These are phyloP conservation scores for Oasisia sp. DNA, from an alignment of 2,888 invertebrate species.

Conservation along the genomic window DNA sequence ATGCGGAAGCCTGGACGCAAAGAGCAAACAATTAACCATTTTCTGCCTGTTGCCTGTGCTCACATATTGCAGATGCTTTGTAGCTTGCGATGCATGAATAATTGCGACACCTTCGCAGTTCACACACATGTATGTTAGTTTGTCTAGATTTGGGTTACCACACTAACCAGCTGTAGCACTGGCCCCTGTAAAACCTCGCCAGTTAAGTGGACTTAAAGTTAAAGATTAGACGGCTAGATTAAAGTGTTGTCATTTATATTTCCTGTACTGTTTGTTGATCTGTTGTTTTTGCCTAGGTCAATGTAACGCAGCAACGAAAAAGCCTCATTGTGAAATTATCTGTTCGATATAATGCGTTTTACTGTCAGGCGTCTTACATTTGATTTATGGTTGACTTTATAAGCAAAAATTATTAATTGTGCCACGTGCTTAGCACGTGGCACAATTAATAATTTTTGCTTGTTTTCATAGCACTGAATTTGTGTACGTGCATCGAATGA, in stretches of 20 bases:
- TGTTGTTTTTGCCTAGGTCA: not conserved
- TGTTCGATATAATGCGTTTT: not conserved
- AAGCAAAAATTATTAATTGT: not conserved
- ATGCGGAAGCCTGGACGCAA: not conserved
- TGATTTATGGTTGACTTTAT: not conserved
- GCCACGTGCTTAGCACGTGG: too few species aligned
- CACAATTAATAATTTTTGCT: too few species aligned
- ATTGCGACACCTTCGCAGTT: not conserved
- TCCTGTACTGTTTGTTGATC: not conserved
- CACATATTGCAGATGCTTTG: not conserved
- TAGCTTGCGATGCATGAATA: not conserved
- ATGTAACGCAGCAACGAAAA: not conserved
- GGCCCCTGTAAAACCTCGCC: not conserved
- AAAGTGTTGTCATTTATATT: not conserved
- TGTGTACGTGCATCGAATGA: not conserved
- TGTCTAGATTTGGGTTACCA: not conserved
- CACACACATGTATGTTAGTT: not conserved
- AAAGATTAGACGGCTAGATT: not conserved
- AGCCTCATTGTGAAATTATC: not conserved
- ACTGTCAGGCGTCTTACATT: not conserved
- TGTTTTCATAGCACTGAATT: not conserved
- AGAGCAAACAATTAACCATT: not conserved
- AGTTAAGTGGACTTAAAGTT: not conserved
- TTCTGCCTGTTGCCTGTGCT: not conserved
- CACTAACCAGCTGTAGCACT: not conserved